Evolutionary conservation across 2,113 vertebrate species (phyloP).

Genomic region (Cyanoramphus novaezelandiae): DNA sequence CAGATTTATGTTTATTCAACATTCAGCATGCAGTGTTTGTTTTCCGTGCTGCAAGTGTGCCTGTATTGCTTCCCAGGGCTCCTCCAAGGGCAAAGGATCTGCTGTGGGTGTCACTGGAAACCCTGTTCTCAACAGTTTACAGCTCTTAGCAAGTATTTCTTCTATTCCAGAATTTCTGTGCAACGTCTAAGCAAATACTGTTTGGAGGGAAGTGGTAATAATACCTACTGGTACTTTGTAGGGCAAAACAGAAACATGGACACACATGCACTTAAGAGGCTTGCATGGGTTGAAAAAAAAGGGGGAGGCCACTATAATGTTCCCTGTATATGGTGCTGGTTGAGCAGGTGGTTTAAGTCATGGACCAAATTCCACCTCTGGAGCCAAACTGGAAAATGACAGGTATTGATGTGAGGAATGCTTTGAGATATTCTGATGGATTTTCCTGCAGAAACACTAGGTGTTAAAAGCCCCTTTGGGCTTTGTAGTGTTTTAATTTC

Average conservation of each 20-base stretch:
- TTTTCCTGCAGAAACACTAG: neutral
- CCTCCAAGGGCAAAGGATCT: neutral
- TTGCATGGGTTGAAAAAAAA: neutral
- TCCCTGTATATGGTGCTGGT: neutral
- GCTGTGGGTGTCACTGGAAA: neutral
- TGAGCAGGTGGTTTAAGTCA: neutral
- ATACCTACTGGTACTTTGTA: neutral
- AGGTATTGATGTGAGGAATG: neutral
- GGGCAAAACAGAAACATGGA: neutral
- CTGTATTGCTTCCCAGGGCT: neutral
- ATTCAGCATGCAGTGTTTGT: neutral
- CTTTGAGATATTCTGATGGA: neutral
- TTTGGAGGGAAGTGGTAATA: neutral
- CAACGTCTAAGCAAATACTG: neutral
- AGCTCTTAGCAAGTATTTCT: neutral
- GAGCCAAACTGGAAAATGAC: neutral
- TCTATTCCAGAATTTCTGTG: neutral
- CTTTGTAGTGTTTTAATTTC: neutral
- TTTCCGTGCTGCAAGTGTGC: neutral
- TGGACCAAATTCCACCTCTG: neutral
- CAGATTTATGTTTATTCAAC: neutral
- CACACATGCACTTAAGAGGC: neutral
- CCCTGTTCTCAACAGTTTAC: neutral
- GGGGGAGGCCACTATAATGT: no score
- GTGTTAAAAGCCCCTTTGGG: neutral